Conservation (phyloP, 2,888 invertebrate species). For the Morpho helenor region DNA sequence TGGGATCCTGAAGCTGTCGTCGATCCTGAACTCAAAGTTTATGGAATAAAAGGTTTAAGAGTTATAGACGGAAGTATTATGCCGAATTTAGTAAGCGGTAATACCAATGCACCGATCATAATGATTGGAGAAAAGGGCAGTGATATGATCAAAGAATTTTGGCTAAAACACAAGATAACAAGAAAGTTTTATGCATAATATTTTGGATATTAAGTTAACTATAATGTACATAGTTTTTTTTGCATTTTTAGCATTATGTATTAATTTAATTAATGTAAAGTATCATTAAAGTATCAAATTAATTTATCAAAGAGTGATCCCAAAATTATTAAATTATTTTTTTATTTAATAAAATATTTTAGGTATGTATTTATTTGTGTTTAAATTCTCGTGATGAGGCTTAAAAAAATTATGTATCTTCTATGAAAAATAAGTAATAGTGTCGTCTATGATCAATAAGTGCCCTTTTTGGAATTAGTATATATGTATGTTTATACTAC, state of each 20-base stretch:
- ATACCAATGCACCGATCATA: conserved; percentile 91
- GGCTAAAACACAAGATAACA: conserved; percentile 81
- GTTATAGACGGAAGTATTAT: conserved; percentile 93
- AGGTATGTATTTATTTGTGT: no score
- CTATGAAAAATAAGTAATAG: no score
- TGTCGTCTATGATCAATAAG: no score
- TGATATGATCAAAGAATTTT: conserved; percentile 91
- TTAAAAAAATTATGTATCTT: no score
- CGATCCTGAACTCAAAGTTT: conserved; percentile 87
- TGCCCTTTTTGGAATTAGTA: no score
- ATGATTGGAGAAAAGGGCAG: conserved; percentile 95
- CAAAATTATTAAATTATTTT: background rate
- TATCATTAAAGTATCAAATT: background rate
- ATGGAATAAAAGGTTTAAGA: conserved; percentile 87
- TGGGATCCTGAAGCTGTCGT: conserved; percentile 92
- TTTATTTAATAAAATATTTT: no score
- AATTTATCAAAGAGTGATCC: conserved; percentile 6
- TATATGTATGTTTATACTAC: background rate
- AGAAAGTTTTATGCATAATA: conserved; percentile 54
- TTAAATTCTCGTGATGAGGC: no score
- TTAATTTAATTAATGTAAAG: background rate
- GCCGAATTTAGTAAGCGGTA: conserved; percentile 91
- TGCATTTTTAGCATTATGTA: background rate
- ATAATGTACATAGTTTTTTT: conserved; percentile 13
- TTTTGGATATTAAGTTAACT: conserved; percentile 1